A percentile compares a stretch with the other conserved stretches of the same genome.
These are phyloP conservation scores for Pluvianellus socialis DNA, from an alignment of 2,113 vertebrate species.

Conservation along the genomic window DNA sequence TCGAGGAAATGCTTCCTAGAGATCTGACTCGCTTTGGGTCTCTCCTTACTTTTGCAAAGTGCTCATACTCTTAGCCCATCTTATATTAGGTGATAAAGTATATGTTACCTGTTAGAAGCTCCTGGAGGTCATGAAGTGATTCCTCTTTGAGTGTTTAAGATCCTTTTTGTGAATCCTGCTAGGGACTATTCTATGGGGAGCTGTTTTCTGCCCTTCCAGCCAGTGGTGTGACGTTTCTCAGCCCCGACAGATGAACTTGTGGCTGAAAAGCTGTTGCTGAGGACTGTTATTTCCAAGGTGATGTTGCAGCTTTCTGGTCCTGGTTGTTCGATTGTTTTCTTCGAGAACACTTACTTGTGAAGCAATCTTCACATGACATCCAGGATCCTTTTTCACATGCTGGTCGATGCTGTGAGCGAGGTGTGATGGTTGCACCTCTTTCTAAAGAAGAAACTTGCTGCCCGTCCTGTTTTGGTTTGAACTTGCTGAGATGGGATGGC, in stretches of 20 bases:
- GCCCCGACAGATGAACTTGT: not conserved
- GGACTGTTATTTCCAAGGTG: not conserved
- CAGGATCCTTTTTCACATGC: not conserved
- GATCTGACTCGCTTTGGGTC: not conserved
- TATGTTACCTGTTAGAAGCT: not conserved
- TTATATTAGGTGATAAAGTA: not conserved
- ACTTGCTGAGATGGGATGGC: not conserved
- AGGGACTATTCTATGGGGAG: rapidly evolving
- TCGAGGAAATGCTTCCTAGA: not conserved
- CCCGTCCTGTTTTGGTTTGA: not conserved
- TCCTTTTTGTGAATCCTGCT: not conserved
- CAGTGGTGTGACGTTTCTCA: not conserved
- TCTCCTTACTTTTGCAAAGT: not conserved
- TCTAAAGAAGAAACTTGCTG: not conserved
- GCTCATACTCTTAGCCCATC: not conserved
- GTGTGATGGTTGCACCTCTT: not conserved
- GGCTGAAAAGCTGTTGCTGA: not conserved
- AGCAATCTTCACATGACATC: not conserved
- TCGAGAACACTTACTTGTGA: not conserved
- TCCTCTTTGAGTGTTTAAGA: not conserved
- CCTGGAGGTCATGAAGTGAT: not conserved
- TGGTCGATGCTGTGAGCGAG: not conserved
- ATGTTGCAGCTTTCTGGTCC: not conserved
- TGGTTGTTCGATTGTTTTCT: not conserved
- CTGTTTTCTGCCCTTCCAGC: not conserved